Conservation (phyloP, 2,113 vertebrate genomes). For the Takifugu bimaculatus region DNA sequence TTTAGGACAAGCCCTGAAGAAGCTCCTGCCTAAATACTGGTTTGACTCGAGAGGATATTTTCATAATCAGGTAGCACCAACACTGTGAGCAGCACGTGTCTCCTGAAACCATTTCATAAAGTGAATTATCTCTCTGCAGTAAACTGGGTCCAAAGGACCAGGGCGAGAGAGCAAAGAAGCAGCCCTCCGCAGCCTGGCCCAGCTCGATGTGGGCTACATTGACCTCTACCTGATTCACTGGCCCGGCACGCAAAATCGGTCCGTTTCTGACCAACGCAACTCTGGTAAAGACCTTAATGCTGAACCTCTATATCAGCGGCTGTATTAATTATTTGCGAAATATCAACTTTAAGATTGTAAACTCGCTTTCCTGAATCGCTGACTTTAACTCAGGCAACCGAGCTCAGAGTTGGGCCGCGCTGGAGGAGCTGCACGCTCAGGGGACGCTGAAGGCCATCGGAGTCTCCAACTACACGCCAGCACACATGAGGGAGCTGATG, state of each 20-base stretch:
- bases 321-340: too few species aligned
- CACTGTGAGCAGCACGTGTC: neutral
- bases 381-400: slow-evolving; percentile 54
- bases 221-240: slow-evolving; percentile 84
- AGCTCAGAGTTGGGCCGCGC: slow-evolving; percentile 70
- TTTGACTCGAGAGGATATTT: slow-evolving; percentile 71
- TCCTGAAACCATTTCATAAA: too few species aligned
- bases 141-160: slow-evolving; percentile 78
- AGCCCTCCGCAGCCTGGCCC: slow-evolving; percentile 70
- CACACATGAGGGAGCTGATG: slow-evolving; percentile 74
- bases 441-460: slow-evolving; percentile 79
- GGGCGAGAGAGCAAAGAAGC: slow-evolving; percentile 63
- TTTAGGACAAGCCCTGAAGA: slow-evolving; percentile 67
- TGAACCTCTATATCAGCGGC: too few species aligned
- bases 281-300: slow-evolving; percentile 14
- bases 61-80: slow-evolving; percentile 71
- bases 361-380: too few species aligned
- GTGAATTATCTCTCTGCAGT: slow-evolving; percentile 33
- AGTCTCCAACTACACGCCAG: slow-evolving; percentile 80
- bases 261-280: slow-evolving; percentile 68
- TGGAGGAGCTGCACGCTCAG: slow-evolving; percentile 74
- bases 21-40: slow-evolving; percentile 75
- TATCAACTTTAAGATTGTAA: too few species aligned
- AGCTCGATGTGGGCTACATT: slow-evolving; percentile 74
- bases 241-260: slow-evolving; percentile 78